Conservation (phyloP, 2,797 vertebrate species). For the Sebastolobus alascanus region DNA sequence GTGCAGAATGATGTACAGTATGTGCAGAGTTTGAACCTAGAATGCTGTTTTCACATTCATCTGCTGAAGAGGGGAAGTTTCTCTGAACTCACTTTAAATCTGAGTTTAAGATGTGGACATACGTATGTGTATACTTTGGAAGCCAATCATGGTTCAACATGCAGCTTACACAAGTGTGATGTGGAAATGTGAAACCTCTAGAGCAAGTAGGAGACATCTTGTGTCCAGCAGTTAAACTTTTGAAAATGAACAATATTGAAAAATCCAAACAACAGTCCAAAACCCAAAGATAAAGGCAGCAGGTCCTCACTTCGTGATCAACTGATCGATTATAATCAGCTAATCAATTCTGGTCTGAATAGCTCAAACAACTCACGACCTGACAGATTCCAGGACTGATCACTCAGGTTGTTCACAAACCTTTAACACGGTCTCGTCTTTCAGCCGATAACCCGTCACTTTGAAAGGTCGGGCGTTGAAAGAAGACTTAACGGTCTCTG, state of each 20-base stretch:
- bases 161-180: background rate
- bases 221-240: background rate
- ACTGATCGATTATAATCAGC: background rate
- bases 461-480: constrained; percentile 52
- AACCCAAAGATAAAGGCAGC: background rate
- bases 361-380: background rate
- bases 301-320: background rate
- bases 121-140: background rate
- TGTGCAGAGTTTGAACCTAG: background rate
- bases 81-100: background rate
- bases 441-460: constrained; percentile 30
- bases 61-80: background rate
- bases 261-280: background rate
- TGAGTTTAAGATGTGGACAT: background rate
- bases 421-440: constrained; percentile 17
- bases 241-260: background rate
- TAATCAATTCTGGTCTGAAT: background rate
- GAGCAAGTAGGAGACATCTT: background rate
- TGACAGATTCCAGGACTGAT: constrained; percentile 7
- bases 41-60: background rate
- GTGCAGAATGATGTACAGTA: background rate
- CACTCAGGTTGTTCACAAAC: constrained; percentile 7
- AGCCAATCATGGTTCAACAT: background rate
- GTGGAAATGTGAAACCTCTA: background rate
- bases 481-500: constrained; percentile 56